Evolutionary conservation across 2,113 vertebrate species (phyloP).

Genomic region (Irena cyanogastra): DNA sequence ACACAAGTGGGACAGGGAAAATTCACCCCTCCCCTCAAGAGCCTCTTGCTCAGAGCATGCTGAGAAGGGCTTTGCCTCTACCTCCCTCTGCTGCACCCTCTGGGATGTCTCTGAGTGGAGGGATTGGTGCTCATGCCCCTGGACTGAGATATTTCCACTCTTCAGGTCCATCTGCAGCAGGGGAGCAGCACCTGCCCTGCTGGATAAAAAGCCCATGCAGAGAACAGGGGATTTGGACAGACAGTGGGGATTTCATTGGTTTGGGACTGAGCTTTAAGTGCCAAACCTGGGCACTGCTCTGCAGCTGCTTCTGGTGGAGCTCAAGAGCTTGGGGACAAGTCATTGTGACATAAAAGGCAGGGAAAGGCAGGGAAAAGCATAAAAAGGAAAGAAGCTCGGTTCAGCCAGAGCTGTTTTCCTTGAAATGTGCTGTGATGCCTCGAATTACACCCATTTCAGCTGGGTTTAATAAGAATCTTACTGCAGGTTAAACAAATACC

Average conservation of each 20-base stretch:
- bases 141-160: rapidly evolving
- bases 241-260: neutral
- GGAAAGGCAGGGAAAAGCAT: too few species aligned
- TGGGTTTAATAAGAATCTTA: neutral
- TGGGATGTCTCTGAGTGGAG: neutral
- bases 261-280: neutral
- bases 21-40: neutral
- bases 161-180: neutral
- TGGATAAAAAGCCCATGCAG: neutral
- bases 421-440: neutral
- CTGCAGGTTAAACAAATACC: slow-evolving; percentile 41
- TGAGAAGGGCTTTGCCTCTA: neutral
- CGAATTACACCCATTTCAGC: neutral
- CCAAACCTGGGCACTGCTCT: neutral
- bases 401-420: neutral
- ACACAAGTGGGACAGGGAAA: neutral
- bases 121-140: neutral
- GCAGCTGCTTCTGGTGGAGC: neutral
- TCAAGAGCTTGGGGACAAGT: neutral
- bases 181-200: neutral
- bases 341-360: neutral
- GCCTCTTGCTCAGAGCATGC: neutral
- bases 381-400: neutral
- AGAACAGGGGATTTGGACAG: too few species aligned
- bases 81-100: neutral